A percentile compares a stretch with the other conserved stretches of the same genome.
Conservation (phyloP, 1,140 invertebrate species). For the Dendroctonus valens region DNA sequence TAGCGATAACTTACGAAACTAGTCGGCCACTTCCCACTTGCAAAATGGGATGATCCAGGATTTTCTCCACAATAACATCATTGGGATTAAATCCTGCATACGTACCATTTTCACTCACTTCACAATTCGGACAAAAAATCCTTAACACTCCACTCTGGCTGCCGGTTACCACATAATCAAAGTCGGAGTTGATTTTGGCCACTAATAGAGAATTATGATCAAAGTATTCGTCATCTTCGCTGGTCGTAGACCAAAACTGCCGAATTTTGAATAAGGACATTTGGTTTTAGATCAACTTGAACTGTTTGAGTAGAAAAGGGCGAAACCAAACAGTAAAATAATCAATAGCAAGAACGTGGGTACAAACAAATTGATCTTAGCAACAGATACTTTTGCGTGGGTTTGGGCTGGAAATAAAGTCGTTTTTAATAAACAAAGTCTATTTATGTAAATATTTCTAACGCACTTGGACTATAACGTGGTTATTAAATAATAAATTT, state of each 20-base stretch:
- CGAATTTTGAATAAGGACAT: slow-evolving; percentile 82
- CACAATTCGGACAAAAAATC: slow-evolving; percentile 62
- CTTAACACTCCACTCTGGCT: slow-evolving; percentile 69
- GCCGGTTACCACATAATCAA: slow-evolving; percentile 67
- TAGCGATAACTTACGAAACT: slow-evolving; percentile 63
- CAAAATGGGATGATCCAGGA: slow-evolving; percentile 65
- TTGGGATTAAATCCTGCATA: slow-evolving; percentile 58
- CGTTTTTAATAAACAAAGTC: too few species aligned
- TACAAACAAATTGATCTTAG: too few species aligned
- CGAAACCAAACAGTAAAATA: too few species aligned
- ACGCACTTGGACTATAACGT: too few species aligned
- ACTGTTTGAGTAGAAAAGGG: too few species aligned
- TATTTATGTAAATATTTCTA: too few species aligned
- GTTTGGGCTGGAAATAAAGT: too few species aligned
- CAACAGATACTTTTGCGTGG: too few species aligned
- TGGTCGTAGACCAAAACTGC: slow-evolving; percentile 72
- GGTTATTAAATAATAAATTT: too few species aligned
- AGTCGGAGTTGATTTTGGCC: slow-evolving; percentile 63
- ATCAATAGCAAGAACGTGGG: too few species aligned
- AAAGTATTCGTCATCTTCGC: slow-evolving; percentile 63
- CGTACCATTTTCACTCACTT: slow-evolving; percentile 51
- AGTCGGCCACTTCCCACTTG: slow-evolving; percentile 71
- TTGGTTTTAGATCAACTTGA: slow-evolving; percentile 17
- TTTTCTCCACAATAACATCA: slow-evolving; percentile 70
- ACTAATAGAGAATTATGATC: slow-evolving; percentile 61